Base-by-base conservation (phyloP, 1,140 invertebrate species). In the Saccostrea glomerata region DNA sequence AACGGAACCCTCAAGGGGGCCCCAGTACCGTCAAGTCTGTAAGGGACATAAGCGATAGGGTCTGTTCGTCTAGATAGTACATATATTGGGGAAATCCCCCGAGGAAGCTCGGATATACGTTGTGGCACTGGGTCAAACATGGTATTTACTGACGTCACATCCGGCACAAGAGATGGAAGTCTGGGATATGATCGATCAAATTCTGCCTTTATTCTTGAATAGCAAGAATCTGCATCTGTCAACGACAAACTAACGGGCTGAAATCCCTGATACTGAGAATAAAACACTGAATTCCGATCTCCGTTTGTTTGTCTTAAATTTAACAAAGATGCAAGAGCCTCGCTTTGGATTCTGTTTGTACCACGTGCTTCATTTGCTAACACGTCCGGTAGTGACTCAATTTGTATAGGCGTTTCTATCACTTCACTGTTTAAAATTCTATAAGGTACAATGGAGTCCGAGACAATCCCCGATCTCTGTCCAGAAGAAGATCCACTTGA, bases 181-280 rank as follows among this genome's bases (percentile, higher is more conserved):
- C 70, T 77, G 30, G 70, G 70, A 77, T 77, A 77, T 6, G 70
- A 11, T 25, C 70, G 13, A 77, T 77, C 70, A 36, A 77, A 77
- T 30, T 77, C 70, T 77, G 70, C 15, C 25, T 77, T 77, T 13
- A 77, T 77, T 15, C 70, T 77, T 15, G 25, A 17, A 40, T 77
- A 77, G 30, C 70, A 77, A 13, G 70, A 77, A 30, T 77, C 70
- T 40, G 30, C 6, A 30, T 36, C 70, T 2, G 23, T 77, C 13
- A 25, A 9, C 4, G 70, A 77, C 15, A 77, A 77, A 15, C 23
- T 77, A 13, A 77, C 25, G 70, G 70, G 70, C 70, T 77, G 70
- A 25, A 77, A 77, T 36, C 70, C 70, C 4, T 30, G 25, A 77
- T 77, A 77, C 25, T 77, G 25, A 30, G 70, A 77, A 77, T 77